These are phyloP conservation scores for Cotesia vestalis DNA, from an alignment of 1,140 invertebrate species.

Conservation along the genomic window DNA sequence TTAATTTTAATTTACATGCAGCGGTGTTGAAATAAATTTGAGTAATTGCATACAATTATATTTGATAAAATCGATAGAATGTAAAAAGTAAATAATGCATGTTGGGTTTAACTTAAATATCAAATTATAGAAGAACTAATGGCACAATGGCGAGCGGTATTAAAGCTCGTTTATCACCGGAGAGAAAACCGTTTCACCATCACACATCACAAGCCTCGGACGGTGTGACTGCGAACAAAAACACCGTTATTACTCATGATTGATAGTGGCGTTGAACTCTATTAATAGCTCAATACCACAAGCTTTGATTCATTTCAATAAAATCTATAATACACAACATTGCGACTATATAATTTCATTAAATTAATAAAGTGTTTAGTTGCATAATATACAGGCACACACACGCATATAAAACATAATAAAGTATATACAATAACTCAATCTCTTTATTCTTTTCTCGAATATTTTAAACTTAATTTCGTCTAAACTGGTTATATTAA, in stretches of 20 bases:
- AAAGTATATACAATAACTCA: too few species aligned
- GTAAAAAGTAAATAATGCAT: background rate
- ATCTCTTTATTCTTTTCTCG: background rate
- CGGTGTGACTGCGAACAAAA: conserved; percentile 25
- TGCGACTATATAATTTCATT: background rate
- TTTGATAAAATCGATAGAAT: conserved; percentile 7
- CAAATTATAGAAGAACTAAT: conserved; percentile 32
- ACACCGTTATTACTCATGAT: conserved; percentile 39
- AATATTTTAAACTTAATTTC: background rate
- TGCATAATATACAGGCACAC: too few species aligned
- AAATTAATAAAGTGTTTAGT: background rate
- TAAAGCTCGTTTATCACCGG: conserved; percentile 38
- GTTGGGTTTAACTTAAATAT: background rate
- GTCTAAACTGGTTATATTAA: background rate
- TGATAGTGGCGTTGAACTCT: conserved; percentile 44
- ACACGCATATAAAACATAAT: too few species aligned
- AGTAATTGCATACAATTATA: background rate
- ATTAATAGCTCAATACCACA: conserved; percentile 37
- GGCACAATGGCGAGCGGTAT: conserved; percentile 22
- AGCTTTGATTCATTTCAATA: conserved; percentile 38
- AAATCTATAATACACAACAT: conserved; percentile 1
- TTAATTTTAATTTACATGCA: too few species aligned
- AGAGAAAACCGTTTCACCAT: conserved; percentile 39
- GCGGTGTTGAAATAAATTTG: too few species aligned
- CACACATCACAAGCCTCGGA: conserved; percentile 26